Conservation (phyloP, 1,140 invertebrate genomes). For the Drosophila sechellia region DNA sequence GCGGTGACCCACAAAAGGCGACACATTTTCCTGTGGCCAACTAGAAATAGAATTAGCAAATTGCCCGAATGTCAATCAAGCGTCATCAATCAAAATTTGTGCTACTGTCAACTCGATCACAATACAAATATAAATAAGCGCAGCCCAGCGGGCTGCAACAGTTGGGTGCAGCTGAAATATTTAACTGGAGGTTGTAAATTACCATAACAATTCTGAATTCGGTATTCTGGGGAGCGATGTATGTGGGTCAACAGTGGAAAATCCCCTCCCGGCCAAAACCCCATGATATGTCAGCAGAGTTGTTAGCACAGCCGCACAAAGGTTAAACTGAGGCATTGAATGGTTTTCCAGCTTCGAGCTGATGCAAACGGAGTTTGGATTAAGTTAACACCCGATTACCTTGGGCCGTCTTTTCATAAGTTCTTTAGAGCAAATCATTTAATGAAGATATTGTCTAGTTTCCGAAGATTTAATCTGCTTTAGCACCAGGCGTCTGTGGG, state of each 20-base stretch:
- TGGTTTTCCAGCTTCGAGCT: not conserved
- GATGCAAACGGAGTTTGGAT: conserved; percentile 35
- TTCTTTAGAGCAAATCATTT: conserved; percentile 20
- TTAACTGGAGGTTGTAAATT: conserved; percentile 74
- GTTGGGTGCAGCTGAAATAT: conserved; percentile 64
- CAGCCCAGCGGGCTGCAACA: conserved; percentile 48
- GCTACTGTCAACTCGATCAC: conserved; percentile 74
- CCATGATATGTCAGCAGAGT: conserved; percentile 33
- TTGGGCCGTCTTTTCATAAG: conserved; percentile 13
- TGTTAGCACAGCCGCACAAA: conserved; percentile 38
- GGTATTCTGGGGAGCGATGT: conserved; percentile 45
- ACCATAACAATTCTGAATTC: conserved; percentile 66
- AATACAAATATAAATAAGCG: conserved; percentile 55
- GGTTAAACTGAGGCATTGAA: conserved; percentile 22
- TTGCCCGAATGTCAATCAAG: conserved; percentile 80
- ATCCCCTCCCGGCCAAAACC: conserved; percentile 38
- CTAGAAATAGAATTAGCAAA: conserved; percentile 78
- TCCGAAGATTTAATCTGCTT: conserved; percentile 20
- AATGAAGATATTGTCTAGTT: conserved; percentile 42
- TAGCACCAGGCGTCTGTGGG: not conserved
- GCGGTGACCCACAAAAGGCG: conserved; percentile 35
- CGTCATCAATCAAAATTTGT: conserved; percentile 80
- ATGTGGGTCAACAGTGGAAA: conserved; percentile 64
- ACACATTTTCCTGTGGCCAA: conserved; percentile 39
- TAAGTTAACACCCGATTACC: conserved; percentile 32